These are phyloP conservation scores for Lepus europaeus DNA, from an alignment of 2,113 vertebrate species.

Conservation along the genomic window DNA sequence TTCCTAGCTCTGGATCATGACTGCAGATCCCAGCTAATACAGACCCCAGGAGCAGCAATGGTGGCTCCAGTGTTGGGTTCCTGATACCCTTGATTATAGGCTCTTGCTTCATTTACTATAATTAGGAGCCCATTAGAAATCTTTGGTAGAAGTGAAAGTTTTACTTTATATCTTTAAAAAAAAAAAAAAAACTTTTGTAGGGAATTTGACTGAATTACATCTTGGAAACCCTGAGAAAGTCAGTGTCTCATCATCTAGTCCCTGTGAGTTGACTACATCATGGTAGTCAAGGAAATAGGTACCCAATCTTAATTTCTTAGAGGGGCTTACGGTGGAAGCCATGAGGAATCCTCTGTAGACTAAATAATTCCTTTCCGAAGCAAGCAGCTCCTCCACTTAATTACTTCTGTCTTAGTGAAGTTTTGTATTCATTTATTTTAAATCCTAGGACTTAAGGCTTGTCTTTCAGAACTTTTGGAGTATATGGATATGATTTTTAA, in stretches of 20 bases:
- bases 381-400: neutral
- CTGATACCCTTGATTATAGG: neutral
- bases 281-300: neutral
- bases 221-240: constrained; percentile 4
- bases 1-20: too few species aligned
- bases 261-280: neutral
- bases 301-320: neutral
- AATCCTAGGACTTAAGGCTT: neutral
- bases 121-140: neutral
- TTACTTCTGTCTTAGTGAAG: neutral
- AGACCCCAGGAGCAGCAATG: too few species aligned
- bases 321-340: neutral
- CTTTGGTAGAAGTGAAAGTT: neutral
- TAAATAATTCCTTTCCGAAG: neutral
- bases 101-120: neutral
- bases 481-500: neutral
- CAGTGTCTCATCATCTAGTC: neutral
- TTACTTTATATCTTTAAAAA: too few species aligned
- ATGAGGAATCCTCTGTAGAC: neutral
- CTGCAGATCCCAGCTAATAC: too few species aligned
- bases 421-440: constrained; percentile 3
- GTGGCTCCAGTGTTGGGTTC: too few species aligned
- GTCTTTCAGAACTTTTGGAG: neutral
- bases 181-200: too few species aligned
- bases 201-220: neutral